Evolutionary conservation across 2,113 vertebrate genomes (phyloP).

Genomic region (Pseudopipra pipra): DNA sequence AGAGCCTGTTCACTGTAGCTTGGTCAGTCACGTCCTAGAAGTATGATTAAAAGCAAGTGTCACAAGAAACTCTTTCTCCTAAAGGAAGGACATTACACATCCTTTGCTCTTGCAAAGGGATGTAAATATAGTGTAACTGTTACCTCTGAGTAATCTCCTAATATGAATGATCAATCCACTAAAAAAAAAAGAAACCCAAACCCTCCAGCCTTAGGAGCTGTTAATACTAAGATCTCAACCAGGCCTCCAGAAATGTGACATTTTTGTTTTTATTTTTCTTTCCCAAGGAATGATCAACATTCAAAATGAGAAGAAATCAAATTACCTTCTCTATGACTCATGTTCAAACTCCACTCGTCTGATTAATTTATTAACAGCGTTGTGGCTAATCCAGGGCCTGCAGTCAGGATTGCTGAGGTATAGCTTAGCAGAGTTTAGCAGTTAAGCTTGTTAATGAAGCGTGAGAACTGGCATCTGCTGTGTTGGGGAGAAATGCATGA

Average conservation of each 20-base stretch:
- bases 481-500: background rate
- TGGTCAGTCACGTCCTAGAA: background rate
- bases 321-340: background rate
- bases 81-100: background rate
- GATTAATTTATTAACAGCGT: background rate
- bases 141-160: background rate
- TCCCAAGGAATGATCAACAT: background rate
- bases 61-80: background rate
- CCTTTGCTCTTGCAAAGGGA: background rate
- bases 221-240: background rate
- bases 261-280: background rate
- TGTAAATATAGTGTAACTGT: background rate
- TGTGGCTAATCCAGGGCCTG: background rate
- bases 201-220: accelerated
- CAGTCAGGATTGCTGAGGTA: background rate
- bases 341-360: background rate
- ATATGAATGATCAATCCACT: background rate
- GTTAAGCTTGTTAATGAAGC: background rate
- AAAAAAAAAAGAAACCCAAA: background rate
- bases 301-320: background rate
- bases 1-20: background rate
- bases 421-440: background rate
- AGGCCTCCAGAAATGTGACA: background rate
- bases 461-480: background rate
- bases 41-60: background rate